Percentiles rank a stretch among this genome's conserved stretches.
phyloP scores from a whole-genome alignment of 1,140 invertebrate genomes.

The Diuraphis noxia region DNA sequence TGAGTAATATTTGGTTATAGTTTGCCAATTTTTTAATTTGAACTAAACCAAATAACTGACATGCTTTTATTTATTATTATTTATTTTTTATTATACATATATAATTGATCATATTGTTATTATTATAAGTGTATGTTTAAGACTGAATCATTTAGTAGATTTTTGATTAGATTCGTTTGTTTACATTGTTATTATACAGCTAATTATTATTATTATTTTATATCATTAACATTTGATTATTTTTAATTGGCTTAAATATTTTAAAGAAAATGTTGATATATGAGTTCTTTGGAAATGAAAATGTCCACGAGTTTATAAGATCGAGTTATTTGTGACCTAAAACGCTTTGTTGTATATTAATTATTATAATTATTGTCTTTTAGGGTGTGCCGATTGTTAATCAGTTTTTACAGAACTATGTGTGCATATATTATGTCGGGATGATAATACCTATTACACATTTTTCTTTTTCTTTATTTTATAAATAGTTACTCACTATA shows the following conservation, averaged over 20 bases:
- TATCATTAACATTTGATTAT: constrained; percentile 39
- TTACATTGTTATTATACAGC: constrained; percentile 48
- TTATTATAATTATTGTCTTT: constrained; percentile 44
- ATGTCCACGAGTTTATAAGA: constrained; percentile 23
- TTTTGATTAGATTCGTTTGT: constrained; percentile 52
- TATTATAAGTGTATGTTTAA: constrained; percentile 53
- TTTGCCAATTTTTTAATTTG: constrained; percentile 39
- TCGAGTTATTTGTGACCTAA: constrained; percentile 34
- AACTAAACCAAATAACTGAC: constrained; percentile 39
- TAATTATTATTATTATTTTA: constrained; percentile 51
- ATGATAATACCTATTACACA: constrained; percentile 25
- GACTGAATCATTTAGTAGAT: constrained; percentile 53
- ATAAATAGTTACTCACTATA: constrained; percentile 39
- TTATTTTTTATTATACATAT: constrained; percentile 38
- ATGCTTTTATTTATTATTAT: constrained; percentile 47
- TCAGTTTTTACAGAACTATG: constrained; percentile 36
- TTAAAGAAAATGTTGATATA: constrained; percentile 48
- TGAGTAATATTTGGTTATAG: constrained; percentile 35
- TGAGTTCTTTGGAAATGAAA: constrained; percentile 29
- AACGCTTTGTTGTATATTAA: constrained; percentile 43
- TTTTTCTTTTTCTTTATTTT: constrained; percentile 43
- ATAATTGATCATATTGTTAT: constrained; percentile 52
- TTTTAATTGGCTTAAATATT: constrained; percentile 42
- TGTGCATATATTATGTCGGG: constrained; percentile 7
- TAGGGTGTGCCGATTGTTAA: constrained; percentile 39